These are phyloP conservation scores for Portunus trituberculatus DNA, from an alignment of 1,140 invertebrate species.

Conservation along the genomic window DNA sequence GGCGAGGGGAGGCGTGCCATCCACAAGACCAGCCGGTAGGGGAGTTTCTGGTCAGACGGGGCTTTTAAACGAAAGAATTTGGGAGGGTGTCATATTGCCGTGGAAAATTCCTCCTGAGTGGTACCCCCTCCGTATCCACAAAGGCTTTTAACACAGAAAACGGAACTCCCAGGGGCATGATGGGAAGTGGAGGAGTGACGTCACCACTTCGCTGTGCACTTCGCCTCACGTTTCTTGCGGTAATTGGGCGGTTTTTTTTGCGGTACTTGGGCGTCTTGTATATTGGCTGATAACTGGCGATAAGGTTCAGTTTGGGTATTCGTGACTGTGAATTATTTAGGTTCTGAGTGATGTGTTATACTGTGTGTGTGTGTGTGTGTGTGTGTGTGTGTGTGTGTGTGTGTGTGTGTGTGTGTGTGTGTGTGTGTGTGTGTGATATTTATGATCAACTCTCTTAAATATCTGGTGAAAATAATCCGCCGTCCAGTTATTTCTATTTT, in stretches of 20 bases:
- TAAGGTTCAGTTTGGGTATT: not conserved
- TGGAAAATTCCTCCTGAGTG: slow-evolving; percentile 59
- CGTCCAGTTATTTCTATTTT: not conserved
- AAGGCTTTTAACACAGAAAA: slow-evolving; percentile 75
- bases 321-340: not conserved
- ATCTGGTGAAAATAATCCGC: not conserved
- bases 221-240: not conserved
- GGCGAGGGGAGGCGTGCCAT: not conserved
- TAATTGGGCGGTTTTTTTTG: too few species aligned
- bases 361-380: not conserved
- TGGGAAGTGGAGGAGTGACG: slow-evolving; percentile 36
- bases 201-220: slow-evolving; percentile 39
- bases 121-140: slow-evolving; percentile 66
- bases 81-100: slow-evolving; percentile 63
- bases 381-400: not conserved
- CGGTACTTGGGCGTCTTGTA: not conserved
- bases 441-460: not conserved
- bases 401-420: not conserved
- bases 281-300: not conserved
- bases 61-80: slow-evolving; percentile 62
- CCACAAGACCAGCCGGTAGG: not conserved
- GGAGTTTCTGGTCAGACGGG: not conserved
- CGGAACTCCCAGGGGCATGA: slow-evolving; percentile 50
- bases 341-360: not conserved
- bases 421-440: not conserved